Base-by-base conservation (phyloP, 1,140 invertebrate genomes). In the Drosophila truncata region DNA sequence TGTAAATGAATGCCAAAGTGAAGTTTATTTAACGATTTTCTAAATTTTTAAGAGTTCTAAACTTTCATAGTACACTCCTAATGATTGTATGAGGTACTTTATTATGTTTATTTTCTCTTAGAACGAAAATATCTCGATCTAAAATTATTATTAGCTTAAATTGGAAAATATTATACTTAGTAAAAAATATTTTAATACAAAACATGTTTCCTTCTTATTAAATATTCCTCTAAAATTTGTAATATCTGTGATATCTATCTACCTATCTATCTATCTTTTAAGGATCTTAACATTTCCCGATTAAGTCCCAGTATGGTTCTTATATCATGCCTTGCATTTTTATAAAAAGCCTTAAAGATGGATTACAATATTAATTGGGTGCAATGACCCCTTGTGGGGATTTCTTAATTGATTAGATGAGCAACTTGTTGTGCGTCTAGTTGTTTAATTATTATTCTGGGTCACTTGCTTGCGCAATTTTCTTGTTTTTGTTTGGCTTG, bases 361-460 rank as follows among this genome's bases (percentile, higher is more conserved):
- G 23, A 27, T 23, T 23, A 18, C 8, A 16, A n/a, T 16, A 16
- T 50, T 14, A 7, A 27, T 23, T 11, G 16, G 31, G 73, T 57
- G 57, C 55, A 61, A 37, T 61, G 33, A 77, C 73, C 63, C 20
- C 33, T 67, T 35, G 5, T 5, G 39, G 1, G 41, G 41, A 29
- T 52, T 39, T 41, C 60, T 46, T 66, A 47, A 76, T 59, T 76
- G 74, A 77, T 76, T 76, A 77, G 46, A 67, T 67, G 54, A 60
- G 57, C 54, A 54, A 67, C 73, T 76, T 58, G 60, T 65, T 50
- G 37, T 57, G 29, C 27, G 60, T 37, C 44, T 76, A 20, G 62
- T 61, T 67, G 54, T 60, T 77, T 50, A 78, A 78, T 78, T 78
- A 71, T 46, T 49, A 71, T 78, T 78, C 75, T 70, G 65, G 73